Base-by-base conservation (phyloP, 2,888 invertebrate genomes). In the Halictus ligatus region DNA sequence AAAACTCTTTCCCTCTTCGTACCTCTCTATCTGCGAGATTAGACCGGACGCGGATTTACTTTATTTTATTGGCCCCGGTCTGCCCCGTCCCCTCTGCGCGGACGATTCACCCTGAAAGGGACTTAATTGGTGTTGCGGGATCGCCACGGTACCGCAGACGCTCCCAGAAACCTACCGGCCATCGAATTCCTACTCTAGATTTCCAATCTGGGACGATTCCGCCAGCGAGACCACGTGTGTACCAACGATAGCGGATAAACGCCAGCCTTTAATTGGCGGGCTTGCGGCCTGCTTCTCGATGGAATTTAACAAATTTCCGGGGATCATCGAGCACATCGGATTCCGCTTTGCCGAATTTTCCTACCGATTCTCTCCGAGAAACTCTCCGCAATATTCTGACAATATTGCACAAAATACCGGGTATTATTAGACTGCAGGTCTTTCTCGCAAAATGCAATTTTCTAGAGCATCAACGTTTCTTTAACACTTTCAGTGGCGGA, bases 31-130 rank as follows among this genome's bases (percentile, higher is more conserved):
- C 91, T 91, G 86, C 80, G 92, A 94, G 94, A 94, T 94, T 94
- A 94, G 91, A 89, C 89, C 92, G 90, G 92, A 93, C 91, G 90
- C 91, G 94, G 93, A 92, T 94, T 94, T 93, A 91, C 90, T 92
- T 94, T 94, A 93, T 92, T 94, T 92, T 92, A 92, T 92, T 91
- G 92, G 89, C 86, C 87, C 74, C 75, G 77, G 85, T 84, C 50
- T 80, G 75, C 90, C 90, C 88, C 18, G 10, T 25, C 25, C 60
- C 60, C 60, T 60, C 60, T 13, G 13, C 25, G 25, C 13, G 0
- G 54, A 64, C 84, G 91, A 91, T 90, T 88, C 85, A 81, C 83
- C 86, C 91, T 89, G 92, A 93, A 93, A 92, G 92, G 90, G 92
- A 91, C 93, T 93, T 93, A 94, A 94, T 94, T 94, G 93, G 93